These are phyloP conservation scores for Taxidea taxus DNA, from an alignment of 2,113 vertebrate species.

Conservation along the genomic window DNA sequence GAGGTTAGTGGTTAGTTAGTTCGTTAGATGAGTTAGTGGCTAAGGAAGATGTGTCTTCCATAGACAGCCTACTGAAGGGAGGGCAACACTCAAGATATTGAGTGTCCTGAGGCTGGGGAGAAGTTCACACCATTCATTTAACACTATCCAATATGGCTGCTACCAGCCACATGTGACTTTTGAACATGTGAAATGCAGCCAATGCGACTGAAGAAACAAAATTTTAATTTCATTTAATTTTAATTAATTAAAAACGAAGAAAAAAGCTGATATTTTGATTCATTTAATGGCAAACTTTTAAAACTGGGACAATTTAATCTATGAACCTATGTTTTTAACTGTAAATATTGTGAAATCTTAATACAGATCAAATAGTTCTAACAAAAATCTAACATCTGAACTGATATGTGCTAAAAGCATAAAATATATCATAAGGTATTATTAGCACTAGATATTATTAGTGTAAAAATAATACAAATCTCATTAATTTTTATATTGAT, in stretches of 20 bases:
- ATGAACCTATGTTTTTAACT: background rate
- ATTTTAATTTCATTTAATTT: conserved; percentile 17
- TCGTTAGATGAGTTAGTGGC: background rate
- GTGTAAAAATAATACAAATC: background rate
- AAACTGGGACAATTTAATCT: background rate
- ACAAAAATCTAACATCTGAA: background rate
- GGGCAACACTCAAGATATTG: background rate
- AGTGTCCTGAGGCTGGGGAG: background rate
- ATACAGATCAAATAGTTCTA: background rate
- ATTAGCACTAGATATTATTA: background rate
- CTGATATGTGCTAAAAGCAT: background rate
- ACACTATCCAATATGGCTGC: background rate
- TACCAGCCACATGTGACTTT: background rate
- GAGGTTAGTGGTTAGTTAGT: background rate
- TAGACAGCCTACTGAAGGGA: background rate
- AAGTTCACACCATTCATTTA: background rate
- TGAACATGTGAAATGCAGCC: background rate
- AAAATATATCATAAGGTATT: background rate
- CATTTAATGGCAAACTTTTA: background rate
- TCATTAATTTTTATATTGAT: background rate
- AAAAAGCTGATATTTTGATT: conserved; percentile 10
- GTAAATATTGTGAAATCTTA: background rate
- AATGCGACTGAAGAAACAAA: background rate
- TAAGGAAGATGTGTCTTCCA: background rate
- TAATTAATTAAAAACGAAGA: background rate